These are phyloP conservation scores for Acanthaster planci DNA, from an alignment of 35 echinoderm and acorn worm species.

Conservation along the genomic window DNA sequence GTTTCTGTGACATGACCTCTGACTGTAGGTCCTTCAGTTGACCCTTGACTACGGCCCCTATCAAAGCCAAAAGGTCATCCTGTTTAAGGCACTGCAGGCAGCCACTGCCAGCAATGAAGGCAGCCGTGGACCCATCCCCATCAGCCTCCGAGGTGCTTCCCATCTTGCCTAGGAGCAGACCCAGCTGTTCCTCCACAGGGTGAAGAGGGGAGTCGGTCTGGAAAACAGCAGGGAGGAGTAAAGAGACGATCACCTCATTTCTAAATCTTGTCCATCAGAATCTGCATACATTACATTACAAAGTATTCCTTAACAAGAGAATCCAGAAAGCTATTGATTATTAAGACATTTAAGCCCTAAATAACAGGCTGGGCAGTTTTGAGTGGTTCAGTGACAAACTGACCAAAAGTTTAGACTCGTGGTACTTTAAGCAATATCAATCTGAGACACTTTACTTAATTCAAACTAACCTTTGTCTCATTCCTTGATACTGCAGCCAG, in stretches of 20 bases:
- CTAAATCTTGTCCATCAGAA: neutral
- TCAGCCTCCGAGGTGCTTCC: neutral
- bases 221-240: neutral
- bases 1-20: slow-evolving; percentile 58
- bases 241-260: neutral
- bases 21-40: slow-evolving; percentile 41
- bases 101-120: slow-evolving; percentile 15
- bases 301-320: too few relatives aligned
- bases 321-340: too few relatives aligned
- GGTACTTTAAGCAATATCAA: too few relatives aligned
- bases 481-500: slow-evolving; percentile 60
- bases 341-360: too few relatives aligned
- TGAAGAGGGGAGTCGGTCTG: slow-evolving; percentile 40
- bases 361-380: too few relatives aligned
- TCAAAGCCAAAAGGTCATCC: slow-evolving; percentile 48
- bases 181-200: slow-evolving; percentile 41
- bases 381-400: too few relatives aligned
- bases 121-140: neutral
- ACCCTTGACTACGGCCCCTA: slow-evolving; percentile 53
- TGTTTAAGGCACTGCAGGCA: slow-evolving; percentile 69
- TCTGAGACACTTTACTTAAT: too few relatives aligned
- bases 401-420: too few relatives aligned
- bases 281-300: too few relatives aligned
- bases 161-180: slow-evolving; percentile 30
- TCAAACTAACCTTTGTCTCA: slow-evolving; percentile 65